Evolutionary conservation across 2,113 vertebrate genomes (phyloP).

Genomic region (Odobenus rosmarus): DNA sequence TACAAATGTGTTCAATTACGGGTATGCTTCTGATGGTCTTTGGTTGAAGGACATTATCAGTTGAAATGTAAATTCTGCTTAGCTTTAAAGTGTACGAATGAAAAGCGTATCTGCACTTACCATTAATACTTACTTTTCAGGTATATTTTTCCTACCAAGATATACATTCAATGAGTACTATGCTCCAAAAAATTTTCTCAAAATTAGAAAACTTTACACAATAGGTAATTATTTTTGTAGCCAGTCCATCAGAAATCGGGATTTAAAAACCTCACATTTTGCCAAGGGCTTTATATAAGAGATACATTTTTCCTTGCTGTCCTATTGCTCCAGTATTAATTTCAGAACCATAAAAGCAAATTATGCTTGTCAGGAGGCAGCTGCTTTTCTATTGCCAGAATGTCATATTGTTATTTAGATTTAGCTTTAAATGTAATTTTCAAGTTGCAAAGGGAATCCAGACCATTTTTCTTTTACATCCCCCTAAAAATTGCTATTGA

Average conservation of each 20-base stretch:
- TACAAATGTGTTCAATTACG: neutral
- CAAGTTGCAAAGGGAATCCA: neutral
- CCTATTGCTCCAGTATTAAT: constrained; percentile 13
- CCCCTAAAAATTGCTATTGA: neutral
- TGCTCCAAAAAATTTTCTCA: neutral
- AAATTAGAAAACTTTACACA: neutral
- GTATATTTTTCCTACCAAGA: neutral
- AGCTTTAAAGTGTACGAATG: neutral
- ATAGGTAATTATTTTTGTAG: neutral
- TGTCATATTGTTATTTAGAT: constrained; percentile 64
- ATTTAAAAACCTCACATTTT: neutral
- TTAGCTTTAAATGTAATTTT: constrained; percentile 44
- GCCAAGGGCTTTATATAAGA: neutral
- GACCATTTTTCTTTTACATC: neutral
- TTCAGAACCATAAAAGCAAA: constrained; percentile 47
- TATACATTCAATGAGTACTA: neutral
- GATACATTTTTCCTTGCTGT: neutral
- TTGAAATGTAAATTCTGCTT: neutral
- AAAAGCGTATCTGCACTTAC: neutral
- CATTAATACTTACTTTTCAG: neutral
- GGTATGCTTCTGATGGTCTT: neutral
- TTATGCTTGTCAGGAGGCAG: constrained; percentile 24
- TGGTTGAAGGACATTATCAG: neutral
- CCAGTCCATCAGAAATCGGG: neutral
- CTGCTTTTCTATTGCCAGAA: constrained; percentile 44